Base-by-base conservation (phyloP, 1,140 invertebrate species). In the Musca domestica region DNA sequence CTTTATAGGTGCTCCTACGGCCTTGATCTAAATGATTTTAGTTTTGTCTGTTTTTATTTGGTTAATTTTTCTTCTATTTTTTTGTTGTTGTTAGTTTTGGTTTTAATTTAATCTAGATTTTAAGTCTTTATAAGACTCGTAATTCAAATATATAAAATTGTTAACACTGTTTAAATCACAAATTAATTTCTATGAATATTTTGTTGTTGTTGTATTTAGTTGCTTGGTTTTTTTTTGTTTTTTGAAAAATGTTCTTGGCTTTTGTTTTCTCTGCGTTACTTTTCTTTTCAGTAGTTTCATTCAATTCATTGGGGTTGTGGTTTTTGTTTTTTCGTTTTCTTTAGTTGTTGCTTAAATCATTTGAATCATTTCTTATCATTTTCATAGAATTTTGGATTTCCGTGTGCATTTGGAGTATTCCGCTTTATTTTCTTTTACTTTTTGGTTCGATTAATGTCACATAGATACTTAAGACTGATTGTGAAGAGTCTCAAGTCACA, bases 361-460 rank as follows among this genome's bases (percentile, higher is more conserved):
- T 25, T n/a, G 10, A 2, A 23, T 41, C 3, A 34, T 66, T 66
- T 66, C 15, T 49, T 54, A 49, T 52, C 49, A 27, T 54, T 66
- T 64, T 66, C 22, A 27, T 58, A n/a, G 17, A 58, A 4, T 64
- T 64, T 48, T 48, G 12, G 20, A 41, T 64, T 34, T 51, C n/a
- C 20, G 58, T 61, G 23, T 47, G 17, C 30, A 63, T 30, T 49
- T 51, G 25, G 41, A 30, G 41, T 61, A 27, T 23, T 63, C 27
- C 14, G 19, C 41, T 67, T 20, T 47, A 27, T 22, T 17, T 67
- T 54, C n/a, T 30, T 7, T 48, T 54, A 22, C 56, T 49, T 47
- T 67, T 58, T 61, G 56, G 56, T 51, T 68, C 48, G 20, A 46
- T 58, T 61, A 34, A n/a, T 61, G 56, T 61, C 56, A 61, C 56